Conservation (phyloP, 2,888 invertebrate genomes). For the Plebejus anna region DNA sequence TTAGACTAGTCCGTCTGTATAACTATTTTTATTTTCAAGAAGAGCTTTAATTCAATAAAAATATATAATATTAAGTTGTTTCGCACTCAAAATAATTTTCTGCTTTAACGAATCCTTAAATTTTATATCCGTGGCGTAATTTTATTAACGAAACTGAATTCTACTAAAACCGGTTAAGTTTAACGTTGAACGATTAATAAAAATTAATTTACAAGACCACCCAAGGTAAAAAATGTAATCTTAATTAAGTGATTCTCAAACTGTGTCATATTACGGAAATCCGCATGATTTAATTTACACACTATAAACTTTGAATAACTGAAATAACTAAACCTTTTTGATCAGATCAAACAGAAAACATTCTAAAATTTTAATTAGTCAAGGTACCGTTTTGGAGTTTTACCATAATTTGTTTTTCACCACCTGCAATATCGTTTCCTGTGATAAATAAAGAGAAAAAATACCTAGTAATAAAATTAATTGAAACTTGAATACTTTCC, state of each 20-base stretch:
- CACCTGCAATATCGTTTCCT: not conserved
- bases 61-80: not conserved
- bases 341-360: constrained; percentile 18
- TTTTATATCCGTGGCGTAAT: not conserved
- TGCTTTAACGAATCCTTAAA: not conserved
- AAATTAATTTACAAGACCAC: constrained; percentile 27
- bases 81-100: not conserved
- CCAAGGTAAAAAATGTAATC: constrained; percentile 25
- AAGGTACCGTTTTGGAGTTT: not conserved
- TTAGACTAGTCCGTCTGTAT: too few relatives aligned
- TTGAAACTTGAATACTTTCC: too few relatives aligned
- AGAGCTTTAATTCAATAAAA: not conserved
- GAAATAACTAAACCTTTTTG: not conserved
- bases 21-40: not conserved
- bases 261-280: constrained; percentile 21
- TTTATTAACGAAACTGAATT: not conserved
- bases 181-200: constrained; percentile 12
- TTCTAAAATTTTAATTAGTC: not conserved
- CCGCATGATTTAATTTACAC: constrained; percentile 19
- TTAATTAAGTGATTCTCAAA: constrained; percentile 23
- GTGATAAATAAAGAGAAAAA: not conserved
- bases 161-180: not conserved
- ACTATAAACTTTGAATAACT: not conserved
- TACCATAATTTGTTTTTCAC: not conserved
- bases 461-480: too few relatives aligned